phyloP scores from a whole-genome alignment of 1,140 invertebrate species.

The Gryon sp. region DNA sequence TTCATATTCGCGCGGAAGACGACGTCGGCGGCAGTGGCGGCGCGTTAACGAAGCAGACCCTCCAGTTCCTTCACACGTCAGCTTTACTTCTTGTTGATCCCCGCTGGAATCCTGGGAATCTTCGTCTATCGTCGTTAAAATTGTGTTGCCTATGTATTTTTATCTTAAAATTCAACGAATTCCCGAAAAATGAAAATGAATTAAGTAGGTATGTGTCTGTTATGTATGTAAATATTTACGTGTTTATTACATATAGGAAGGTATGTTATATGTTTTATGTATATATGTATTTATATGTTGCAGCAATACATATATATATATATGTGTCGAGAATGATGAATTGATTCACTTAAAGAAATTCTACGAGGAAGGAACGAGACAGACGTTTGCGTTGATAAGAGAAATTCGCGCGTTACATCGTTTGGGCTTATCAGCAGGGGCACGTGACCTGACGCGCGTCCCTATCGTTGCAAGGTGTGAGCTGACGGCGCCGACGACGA shows the following conservation, averaged over 20 bases:
- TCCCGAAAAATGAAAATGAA: not conserved
- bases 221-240: slow-evolving; percentile 29
- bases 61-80: not conserved
- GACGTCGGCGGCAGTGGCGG: slow-evolving; percentile 24
- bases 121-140: slow-evolving; percentile 2
- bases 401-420: slow-evolving; percentile 21
- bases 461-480: slow-evolving; percentile 7
- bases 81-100: too few species aligned
- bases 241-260: slow-evolving; percentile 41
- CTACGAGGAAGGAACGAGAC: slow-evolving; percentile 33
- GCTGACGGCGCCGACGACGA: not conserved
- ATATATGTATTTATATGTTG: too few species aligned
- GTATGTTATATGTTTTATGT: slow-evolving; percentile 39
- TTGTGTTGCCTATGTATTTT: slow-evolving; percentile 16
- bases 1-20: slow-evolving; percentile 74
- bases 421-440: slow-evolving; percentile 58
- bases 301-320: slow-evolving; percentile 31
- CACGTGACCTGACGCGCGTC: slow-evolving; percentile 67
- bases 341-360: slow-evolving; percentile 20
- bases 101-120: too few species aligned
- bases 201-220: slow-evolving; percentile 4
- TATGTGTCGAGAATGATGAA: slow-evolving; percentile 39
- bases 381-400: slow-evolving; percentile 17
- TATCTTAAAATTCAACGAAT: too few species aligned
- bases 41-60: slow-evolving; percentile 19